Percentiles rank a stretch among this genome's conserved stretches.
Conservation (phyloP, 1,140 invertebrate genomes). For the Achatina immaculata region DNA sequence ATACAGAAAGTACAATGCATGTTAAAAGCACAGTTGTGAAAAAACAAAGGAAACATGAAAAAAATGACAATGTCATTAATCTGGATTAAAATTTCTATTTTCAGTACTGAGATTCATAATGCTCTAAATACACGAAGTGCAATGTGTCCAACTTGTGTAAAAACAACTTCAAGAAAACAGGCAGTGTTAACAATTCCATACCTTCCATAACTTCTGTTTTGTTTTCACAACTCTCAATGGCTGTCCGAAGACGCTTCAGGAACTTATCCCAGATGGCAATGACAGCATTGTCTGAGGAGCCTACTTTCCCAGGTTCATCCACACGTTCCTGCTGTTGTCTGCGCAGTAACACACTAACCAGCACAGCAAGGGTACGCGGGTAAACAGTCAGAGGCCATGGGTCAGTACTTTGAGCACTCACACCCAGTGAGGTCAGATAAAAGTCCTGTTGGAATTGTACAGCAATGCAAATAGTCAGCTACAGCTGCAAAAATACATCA, state of each 20-base stretch:
- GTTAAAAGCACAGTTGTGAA: no score
- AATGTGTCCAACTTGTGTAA: no score
- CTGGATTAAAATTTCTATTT: no score
- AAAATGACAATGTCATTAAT: no score
- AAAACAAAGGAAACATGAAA: no score
- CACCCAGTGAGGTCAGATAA: constrained; percentile 81
- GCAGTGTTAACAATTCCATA: no score
- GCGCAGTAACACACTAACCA: constrained; percentile 81
- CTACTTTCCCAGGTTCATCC: constrained; percentile 55
- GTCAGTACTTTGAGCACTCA: constrained; percentile 79
- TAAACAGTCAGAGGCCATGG: constrained; percentile 87
- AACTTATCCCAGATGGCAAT: constrained; percentile 91
- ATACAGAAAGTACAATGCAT: no score
- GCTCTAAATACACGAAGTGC: no score
- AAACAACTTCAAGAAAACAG: no score
- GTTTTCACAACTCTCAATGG: constrained; percentile 73
- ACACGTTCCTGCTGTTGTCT: constrained; percentile 85
- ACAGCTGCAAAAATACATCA: no score
- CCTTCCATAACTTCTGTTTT: constrained; percentile 62
- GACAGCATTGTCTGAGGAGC: constrained; percentile 80
- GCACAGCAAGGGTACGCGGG: constrained; percentile 85
- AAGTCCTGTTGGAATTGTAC: constrained; percentile 80
- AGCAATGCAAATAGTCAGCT: background rate
- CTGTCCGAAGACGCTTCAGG: constrained; percentile 87
- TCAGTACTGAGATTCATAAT: no score